These are phyloP conservation scores for Gavialis gangeticus DNA, from an alignment of 2,113 vertebrate genomes.

Conservation along the genomic window DNA sequence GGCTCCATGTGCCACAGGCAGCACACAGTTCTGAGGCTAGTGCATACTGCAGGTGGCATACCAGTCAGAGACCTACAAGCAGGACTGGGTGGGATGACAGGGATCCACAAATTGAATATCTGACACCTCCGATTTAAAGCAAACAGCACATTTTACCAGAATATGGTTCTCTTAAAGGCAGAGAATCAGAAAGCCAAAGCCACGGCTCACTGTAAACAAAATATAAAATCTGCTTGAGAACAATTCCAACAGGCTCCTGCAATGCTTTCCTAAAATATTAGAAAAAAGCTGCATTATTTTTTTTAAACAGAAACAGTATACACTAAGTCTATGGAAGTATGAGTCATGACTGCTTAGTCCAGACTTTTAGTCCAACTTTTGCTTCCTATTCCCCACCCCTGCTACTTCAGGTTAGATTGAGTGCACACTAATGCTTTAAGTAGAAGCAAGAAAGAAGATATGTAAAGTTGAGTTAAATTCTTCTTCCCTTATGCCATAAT, in stretches of 20 bases:
- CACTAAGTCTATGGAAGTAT: background rate
- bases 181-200: background rate
- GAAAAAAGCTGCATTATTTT: background rate
- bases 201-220: background rate
- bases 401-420: too few species aligned
- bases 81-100: too few species aligned
- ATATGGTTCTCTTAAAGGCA: background rate
- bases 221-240: too few species aligned
- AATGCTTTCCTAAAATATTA: accelerated
- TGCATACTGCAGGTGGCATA: too few species aligned
- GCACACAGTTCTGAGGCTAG: too few species aligned
- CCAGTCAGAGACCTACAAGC: too few species aligned
- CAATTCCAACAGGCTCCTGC: background rate
- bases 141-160: background rate
- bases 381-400: background rate
- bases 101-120: too few species aligned
- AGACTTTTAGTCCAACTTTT: background rate
- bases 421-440: too few species aligned
- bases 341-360: background rate
- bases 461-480: background rate
- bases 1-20: too few species aligned
- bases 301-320: background rate
- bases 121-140: background rate
- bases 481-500: background rate
- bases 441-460: too few species aligned